Percentiles rank a stretch among this genome's conserved stretches.
Conservation (phyloP, 2,888 invertebrate genomes). For the Perdita meconis region DNA sequence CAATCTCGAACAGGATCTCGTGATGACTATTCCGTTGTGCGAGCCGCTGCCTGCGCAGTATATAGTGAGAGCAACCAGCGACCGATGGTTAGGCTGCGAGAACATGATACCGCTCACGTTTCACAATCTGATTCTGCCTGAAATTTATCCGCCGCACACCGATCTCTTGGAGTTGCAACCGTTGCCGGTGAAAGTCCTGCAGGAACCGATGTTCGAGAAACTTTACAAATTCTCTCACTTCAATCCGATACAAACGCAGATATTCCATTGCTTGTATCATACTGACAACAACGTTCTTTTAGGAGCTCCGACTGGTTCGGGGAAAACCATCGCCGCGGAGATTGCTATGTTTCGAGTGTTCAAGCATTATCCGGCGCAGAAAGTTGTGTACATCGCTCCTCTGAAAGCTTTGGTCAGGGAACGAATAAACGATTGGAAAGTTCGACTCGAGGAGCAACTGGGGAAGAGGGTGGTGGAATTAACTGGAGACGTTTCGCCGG, state of each 20-base stretch:
- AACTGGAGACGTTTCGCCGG: constrained; percentile 96
- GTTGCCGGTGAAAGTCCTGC: constrained; percentile 92
- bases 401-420: constrained; percentile 98
- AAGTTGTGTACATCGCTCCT: constrained; percentile 99
- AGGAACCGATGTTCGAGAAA: constrained; percentile 90
- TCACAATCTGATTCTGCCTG: constrained; percentile 95
- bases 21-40: constrained; percentile 97
- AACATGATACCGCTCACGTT: constrained; percentile 89
- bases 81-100: constrained; percentile 91
- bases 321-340: constrained; percentile 99
- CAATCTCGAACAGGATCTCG: constrained; percentile 91
- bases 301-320: constrained; percentile 98
- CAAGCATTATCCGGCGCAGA: constrained; percentile 90
- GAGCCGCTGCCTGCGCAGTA: constrained; percentile 97
- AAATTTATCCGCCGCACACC: constrained; percentile 96
- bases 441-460: constrained; percentile 90
- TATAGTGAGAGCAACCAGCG: constrained; percentile 93
- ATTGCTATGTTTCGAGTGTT: constrained; percentile 98
- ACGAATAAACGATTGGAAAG: constrained; percentile 97
- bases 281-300: constrained; percentile 96
- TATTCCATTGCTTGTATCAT: constrained; percentile 98
- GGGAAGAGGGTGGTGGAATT: constrained; percentile 96
- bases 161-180: constrained; percentile 96
- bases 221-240: constrained; percentile 97
- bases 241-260: constrained; percentile 99